Evolutionary conservation across 2,113 vertebrate species (phyloP).

Genomic region (Paratilapia polleni): DNA sequence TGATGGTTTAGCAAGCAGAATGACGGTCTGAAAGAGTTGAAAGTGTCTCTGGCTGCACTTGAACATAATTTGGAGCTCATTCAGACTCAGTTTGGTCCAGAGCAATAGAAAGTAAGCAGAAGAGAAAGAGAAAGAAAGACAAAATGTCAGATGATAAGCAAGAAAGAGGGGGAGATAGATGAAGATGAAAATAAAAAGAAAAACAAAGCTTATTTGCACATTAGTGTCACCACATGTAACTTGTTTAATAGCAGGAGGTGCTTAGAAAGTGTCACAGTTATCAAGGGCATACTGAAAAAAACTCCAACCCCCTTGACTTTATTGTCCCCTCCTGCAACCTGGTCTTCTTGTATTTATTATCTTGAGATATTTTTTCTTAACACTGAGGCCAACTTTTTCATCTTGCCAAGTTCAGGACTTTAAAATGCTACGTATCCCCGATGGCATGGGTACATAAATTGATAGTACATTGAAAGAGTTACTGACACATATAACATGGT

Average conservation of each 20-base stretch:
- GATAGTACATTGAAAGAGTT: neutral
- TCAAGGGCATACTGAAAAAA: constrained; percentile 19
- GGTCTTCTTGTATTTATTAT: neutral
- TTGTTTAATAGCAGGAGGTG: neutral
- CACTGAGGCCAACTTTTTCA: neutral
- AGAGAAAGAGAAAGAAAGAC: constrained; percentile 2
- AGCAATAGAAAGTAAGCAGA: constrained; percentile 2
- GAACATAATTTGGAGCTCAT: constrained; percentile 63
- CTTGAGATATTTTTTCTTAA: neutral
- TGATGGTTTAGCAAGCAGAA: constrained; percentile 50
- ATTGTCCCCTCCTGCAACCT: neutral
- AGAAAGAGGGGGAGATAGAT: neutral
- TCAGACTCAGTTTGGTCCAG: constrained; percentile 56
- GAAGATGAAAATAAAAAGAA: neutral
- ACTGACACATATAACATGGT: neutral
- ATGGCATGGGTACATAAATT: neutral
- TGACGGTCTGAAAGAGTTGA: constrained; percentile 52
- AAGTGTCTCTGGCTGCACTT: constrained; percentile 65
- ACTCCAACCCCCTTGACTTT: neutral
- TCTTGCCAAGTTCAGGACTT: neutral
- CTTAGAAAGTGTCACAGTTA: neutral
- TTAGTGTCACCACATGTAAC: neutral
- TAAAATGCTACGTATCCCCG: neutral
- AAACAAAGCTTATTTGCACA: constrained; percentile 15
- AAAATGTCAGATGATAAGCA: constrained; percentile 25